phyloP scores from a whole-genome alignment of 37 sponge, comb jelly and placozoan species.

The Amphimedon queenslandica region DNA sequence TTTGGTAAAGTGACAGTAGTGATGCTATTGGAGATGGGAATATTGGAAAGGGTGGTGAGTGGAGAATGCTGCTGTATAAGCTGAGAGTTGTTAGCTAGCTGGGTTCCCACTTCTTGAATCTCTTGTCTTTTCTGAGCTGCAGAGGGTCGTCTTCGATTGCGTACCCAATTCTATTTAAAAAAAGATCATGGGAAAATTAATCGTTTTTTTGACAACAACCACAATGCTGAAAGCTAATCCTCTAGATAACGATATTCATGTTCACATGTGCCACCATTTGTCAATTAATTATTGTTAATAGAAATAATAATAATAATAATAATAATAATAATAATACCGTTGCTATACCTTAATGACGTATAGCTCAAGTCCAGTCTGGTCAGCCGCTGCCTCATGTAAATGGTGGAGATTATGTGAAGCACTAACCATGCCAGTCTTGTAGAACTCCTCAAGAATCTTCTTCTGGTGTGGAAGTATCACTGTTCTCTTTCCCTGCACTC shows the following conservation, averaged over 20 bases:
- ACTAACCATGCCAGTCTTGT: constrained; percentile 61
- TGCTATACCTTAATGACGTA: constrained; percentile 55
- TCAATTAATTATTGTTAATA: neutral
- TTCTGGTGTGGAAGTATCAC: constrained; percentile 50
- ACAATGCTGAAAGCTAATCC: too few species aligned
- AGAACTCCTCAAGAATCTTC: constrained; percentile 60
- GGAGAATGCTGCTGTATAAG: too few species aligned
- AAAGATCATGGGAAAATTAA: too few species aligned
- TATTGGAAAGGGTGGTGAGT: too few species aligned
- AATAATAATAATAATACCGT: neutral
- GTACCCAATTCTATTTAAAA: constrained; percentile 68
- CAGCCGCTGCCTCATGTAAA: constrained; percentile 57
- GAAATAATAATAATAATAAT: neutral
- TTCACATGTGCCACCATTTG: too few species aligned
- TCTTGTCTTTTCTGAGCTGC: constrained; percentile 33
- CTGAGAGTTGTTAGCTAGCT: neutral
- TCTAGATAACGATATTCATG: too few species aligned
- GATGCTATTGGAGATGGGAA: neutral
- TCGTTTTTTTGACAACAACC: too few species aligned
- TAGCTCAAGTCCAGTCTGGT: constrained; percentile 64
- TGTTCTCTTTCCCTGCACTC: constrained; percentile 37
- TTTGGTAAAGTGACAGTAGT: neutral
- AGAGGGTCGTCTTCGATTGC: constrained; percentile 72
- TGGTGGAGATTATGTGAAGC: constrained; percentile 43
- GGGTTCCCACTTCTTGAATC: constrained; percentile 3